Conservation (phyloP, 2,113 vertebrate genomes). For the Zapus hudsonius region DNA sequence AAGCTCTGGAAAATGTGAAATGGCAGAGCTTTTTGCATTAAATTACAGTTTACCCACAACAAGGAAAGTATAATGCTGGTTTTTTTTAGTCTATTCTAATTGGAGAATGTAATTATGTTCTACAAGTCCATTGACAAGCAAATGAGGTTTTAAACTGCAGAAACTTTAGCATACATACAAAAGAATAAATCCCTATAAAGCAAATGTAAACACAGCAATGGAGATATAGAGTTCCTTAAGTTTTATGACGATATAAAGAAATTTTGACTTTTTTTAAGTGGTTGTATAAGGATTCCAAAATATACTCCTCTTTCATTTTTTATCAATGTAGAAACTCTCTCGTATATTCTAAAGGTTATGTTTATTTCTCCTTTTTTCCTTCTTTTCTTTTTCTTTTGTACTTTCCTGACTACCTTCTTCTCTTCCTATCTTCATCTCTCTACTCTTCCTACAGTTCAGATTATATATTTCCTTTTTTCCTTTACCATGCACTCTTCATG, state of each 20-base stretch:
- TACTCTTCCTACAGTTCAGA: not conserved
- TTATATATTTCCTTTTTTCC: not conserved
- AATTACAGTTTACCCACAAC: slow-evolving; percentile 80
- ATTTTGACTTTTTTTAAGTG: not conserved
- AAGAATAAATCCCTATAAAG: slow-evolving; percentile 15
- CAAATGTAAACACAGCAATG: not conserved
- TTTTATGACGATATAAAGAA: not conserved
- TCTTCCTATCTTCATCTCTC: not conserved
- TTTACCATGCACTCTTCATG: not conserved
- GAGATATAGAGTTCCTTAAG: not conserved
- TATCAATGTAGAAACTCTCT: not conserved
- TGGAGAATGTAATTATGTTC: slow-evolving; percentile 70
- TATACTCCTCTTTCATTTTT: not conserved
- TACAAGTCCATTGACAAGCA: slow-evolving; percentile 63
- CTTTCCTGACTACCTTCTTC: not conserved
- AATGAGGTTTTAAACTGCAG: slow-evolving; percentile 45
- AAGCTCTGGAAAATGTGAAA: slow-evolving; percentile 84
- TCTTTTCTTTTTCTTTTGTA: not conserved
- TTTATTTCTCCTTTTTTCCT: not conserved
- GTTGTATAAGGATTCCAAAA: not conserved
- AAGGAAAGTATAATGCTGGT: slow-evolving; percentile 51
- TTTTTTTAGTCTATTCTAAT: slow-evolving; percentile 70
- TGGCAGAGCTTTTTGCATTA: slow-evolving; percentile 81
- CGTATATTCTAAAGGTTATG: not conserved
- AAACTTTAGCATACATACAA: not conserved